A percentile compares a stretch with the other conserved stretches of the same genome.
These are phyloP conservation scores for Ariolimax columbianus DNA, from an alignment of 2,888 invertebrate genomes.

Conservation along the genomic window DNA sequence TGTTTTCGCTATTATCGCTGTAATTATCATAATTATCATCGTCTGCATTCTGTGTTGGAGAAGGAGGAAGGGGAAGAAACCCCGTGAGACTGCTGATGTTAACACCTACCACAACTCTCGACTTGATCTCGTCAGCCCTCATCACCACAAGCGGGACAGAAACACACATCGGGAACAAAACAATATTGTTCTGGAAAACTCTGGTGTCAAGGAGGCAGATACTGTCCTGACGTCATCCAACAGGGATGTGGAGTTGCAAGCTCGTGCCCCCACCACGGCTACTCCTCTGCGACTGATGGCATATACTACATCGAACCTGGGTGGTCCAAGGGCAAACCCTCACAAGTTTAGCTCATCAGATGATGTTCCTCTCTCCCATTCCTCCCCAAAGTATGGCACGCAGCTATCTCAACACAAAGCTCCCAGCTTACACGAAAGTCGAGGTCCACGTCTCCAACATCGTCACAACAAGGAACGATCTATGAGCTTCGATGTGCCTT, in stretches of 20 bases:
- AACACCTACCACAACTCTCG: background rate
- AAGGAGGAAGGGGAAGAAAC: background rate
- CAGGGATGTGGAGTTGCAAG: background rate
- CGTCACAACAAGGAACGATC: background rate
- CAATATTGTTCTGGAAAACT: background rate
- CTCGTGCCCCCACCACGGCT: background rate
- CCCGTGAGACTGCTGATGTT: background rate
- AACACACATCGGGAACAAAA: too few species aligned
- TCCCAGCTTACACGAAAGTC: background rate
- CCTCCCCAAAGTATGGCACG: background rate
- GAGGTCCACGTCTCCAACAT: background rate
- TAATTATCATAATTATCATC: background rate
- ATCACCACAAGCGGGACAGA: too few species aligned
- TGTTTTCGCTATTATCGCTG: background rate
- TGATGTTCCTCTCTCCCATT: background rate
- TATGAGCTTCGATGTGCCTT: background rate
- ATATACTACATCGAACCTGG: conserved; percentile 3
- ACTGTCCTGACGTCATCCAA: background rate
- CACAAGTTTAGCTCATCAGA: background rate
- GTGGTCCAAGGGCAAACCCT: background rate
- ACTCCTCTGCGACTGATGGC: background rate
- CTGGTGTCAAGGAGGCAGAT: background rate
- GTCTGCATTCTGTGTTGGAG: conserved; percentile 9
- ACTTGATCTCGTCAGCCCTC: background rate
- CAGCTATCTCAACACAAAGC: background rate